These are phyloP conservation scores for Sesamia inferens DNA, from an alignment of 2,888 invertebrate genomes.

Conservation along the genomic window DNA sequence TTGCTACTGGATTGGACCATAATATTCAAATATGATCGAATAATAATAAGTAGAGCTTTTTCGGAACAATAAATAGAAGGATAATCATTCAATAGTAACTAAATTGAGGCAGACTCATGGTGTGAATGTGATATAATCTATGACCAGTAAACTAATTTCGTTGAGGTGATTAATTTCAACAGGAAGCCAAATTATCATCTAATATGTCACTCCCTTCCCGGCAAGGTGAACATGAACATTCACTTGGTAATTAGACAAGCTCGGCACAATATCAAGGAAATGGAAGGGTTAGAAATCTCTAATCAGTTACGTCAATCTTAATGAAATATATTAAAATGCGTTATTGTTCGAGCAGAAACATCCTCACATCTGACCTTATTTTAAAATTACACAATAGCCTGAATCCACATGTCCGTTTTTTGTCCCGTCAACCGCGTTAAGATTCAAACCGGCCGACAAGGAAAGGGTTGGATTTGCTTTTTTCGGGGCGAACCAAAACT, in stretches of 20 bases:
- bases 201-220: slow-evolving; percentile 53
- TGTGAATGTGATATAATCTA: not conserved
- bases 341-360: slow-evolving; percentile 87
- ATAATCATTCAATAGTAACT: not conserved
- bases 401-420: slow-evolving; percentile 82
- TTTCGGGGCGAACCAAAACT: slow-evolving; percentile 78
- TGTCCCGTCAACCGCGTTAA: slow-evolving; percentile 78
- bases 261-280: slow-evolving; percentile 66
- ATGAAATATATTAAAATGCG: slow-evolving; percentile 88
- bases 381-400: slow-evolving; percentile 82
- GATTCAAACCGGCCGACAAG: slow-evolving; percentile 82
- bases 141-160: slow-evolving; percentile 2
- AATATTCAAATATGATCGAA: slow-evolving; percentile 6
- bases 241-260: slow-evolving; percentile 60
- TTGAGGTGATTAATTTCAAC: slow-evolving; percentile 18
- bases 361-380: slow-evolving; percentile 81
- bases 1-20: not conserved
- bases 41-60: not conserved
- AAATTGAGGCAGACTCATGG: not conserved
- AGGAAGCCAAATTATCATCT: slow-evolving; percentile 46
- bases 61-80: not conserved
- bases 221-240: slow-evolving; percentile 56
- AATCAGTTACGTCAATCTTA: slow-evolving; percentile 88
- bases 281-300: slow-evolving; percentile 76
- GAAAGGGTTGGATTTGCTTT: slow-evolving; percentile 85